These are phyloP conservation scores for Otis tarda DNA, from an alignment of 2,113 vertebrate species.

Conservation along the genomic window DNA sequence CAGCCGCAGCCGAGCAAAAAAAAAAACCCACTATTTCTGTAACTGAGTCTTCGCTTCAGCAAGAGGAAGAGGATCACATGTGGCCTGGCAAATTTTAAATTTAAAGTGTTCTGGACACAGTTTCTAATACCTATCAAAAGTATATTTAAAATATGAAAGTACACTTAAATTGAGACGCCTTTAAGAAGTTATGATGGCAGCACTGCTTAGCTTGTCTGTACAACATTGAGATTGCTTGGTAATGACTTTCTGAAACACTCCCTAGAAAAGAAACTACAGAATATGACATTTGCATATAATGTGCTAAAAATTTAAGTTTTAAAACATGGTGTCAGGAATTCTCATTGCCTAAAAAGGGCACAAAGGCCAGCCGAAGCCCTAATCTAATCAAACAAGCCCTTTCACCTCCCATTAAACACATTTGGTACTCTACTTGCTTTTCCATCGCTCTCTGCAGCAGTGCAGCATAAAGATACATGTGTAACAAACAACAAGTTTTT, in stretches of 20 bases:
- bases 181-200: background rate
- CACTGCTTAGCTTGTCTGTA: background rate
- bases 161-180: background rate
- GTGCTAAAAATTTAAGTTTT: conserved; percentile 9
- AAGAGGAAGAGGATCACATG: background rate
- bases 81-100: background rate
- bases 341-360: background rate
- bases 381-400: background rate
- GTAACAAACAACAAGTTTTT: background rate
- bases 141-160: background rate
- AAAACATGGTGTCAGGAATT: background rate
- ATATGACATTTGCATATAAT: background rate
- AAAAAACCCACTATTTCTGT: background rate
- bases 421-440: background rate
- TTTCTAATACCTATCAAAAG: background rate
- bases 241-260: background rate
- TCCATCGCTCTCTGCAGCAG: background rate
- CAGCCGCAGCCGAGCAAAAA: background rate
- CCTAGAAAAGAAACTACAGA: background rate
- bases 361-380: background rate
- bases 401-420: background rate
- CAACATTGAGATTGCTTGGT: background rate
- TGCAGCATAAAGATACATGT: rapidly evolving
- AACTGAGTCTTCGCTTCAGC: background rate
- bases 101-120: background rate